A percentile compares a stretch with the other conserved stretches of the same genome.
Conservation (phyloP, 2,113 vertebrate species). For the Chascanopsetta lugubris region DNA sequence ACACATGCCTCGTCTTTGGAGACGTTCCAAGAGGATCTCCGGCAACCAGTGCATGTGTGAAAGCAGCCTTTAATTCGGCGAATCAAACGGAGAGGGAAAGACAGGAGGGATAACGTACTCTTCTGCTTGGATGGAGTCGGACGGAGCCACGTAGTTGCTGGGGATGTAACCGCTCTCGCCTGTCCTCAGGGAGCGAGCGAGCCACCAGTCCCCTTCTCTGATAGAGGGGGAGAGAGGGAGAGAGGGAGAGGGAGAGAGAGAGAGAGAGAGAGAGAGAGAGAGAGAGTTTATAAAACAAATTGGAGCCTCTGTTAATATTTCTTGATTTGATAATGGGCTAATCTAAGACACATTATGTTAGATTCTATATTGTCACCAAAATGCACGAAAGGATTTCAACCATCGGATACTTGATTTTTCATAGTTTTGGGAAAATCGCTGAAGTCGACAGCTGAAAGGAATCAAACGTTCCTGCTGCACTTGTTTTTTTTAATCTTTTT, state of each 20-base stretch:
- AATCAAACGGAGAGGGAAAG: conserved; percentile 45
- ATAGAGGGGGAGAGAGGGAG: conserved; percentile 21
- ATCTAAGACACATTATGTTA: neutral
- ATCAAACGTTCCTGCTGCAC: too few species aligned
- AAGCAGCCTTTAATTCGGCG: too few species aligned
- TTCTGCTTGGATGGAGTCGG: conserved; percentile 98
- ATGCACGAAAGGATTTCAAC: too few species aligned
- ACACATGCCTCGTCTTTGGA: too few species aligned
- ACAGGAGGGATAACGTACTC: conserved; percentile 85
- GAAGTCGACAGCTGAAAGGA: too few species aligned
- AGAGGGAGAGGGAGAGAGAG: conserved; percentile 14
- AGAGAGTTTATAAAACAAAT: conserved; percentile 8
- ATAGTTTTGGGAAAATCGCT: too few species aligned
- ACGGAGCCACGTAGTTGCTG: conserved; percentile 97
- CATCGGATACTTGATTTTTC: too few species aligned
- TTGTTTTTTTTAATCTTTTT: too few species aligned
- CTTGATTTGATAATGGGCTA: neutral
- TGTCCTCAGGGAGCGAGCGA: conserved; percentile 93
- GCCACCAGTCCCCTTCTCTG: conserved; percentile 99
- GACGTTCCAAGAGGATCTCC: too few species aligned
- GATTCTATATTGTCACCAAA: neutral
- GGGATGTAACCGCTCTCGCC: conserved; percentile 96
- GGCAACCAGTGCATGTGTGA: too few species aligned
- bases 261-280: conserved; percentile 5
- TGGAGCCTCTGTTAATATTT: neutral